phyloP scores from a whole-genome alignment of 2,113 vertebrate genomes.

The Bubo blakistoni region DNA sequence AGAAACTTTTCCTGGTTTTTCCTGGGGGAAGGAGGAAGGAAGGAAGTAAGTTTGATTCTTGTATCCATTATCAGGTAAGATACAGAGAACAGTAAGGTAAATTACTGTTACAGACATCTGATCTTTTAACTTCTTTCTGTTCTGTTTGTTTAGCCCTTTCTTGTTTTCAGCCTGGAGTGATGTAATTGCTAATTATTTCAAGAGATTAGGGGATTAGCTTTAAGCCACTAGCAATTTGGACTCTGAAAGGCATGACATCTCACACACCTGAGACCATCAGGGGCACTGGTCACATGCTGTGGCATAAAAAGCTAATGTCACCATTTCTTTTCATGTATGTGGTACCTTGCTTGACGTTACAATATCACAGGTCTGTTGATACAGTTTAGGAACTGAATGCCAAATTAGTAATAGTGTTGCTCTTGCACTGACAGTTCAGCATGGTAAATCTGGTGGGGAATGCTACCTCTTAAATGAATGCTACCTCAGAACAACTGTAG shows the following conservation, averaged over 20 bases:
- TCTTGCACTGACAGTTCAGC: background rate
- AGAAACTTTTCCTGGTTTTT: background rate
- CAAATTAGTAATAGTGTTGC: background rate
- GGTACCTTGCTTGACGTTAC: background rate
- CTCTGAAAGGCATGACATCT: background rate
- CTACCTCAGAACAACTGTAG: background rate
- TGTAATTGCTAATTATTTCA: background rate
- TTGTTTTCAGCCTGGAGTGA: background rate
- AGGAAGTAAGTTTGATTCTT: background rate
- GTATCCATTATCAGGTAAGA: background rate
- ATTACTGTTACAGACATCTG: background rate
- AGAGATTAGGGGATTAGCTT: background rate
- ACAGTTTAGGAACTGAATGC: background rate
- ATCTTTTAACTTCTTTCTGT: background rate
- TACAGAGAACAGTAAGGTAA: background rate
- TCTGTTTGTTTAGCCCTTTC: background rate
- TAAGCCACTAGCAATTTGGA: background rate
- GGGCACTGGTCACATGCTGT: background rate
- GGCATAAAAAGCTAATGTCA: background rate
- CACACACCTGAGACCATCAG: background rate
- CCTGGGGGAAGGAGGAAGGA: background rate
- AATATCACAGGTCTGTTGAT: background rate
- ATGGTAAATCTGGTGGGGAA: background rate
- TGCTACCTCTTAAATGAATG: background rate
- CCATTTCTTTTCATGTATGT: background rate